Evolutionary conservation across 2,113 vertebrate genomes (phyloP).

Genomic region (Aphyosemion australe): DNA sequence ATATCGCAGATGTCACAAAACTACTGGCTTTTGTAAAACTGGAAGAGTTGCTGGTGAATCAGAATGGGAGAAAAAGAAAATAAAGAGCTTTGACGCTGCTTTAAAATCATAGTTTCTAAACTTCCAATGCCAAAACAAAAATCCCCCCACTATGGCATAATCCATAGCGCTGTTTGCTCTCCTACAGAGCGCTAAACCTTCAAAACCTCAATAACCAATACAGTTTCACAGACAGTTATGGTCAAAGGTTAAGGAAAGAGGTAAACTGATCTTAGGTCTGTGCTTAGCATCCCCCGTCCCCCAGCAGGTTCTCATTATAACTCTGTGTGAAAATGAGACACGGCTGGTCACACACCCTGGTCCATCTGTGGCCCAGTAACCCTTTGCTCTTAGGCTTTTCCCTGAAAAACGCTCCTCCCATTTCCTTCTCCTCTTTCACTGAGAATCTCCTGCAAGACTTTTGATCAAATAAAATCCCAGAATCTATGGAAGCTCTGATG

Average conservation of each 20-base stretch:
- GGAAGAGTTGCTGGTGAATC: too few relatives aligned
- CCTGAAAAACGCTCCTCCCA: not conserved
- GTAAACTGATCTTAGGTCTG: constrained; percentile 65
- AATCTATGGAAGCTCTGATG: constrained; percentile 25
- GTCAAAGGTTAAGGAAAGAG: constrained; percentile 32
- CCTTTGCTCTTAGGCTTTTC: constrained; percentile 21
- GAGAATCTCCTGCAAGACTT: constrained; percentile 35
- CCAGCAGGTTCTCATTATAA: constrained; percentile 82
- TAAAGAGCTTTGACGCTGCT: too few relatives aligned
- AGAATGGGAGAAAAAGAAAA: too few relatives aligned
- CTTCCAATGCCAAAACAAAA: too few relatives aligned
- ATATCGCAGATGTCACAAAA: too few relatives aligned
- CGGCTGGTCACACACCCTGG: constrained; percentile 64
- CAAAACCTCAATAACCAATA: constrained; percentile 25
- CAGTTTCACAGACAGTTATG: constrained; percentile 43
- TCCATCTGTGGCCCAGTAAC: constrained; percentile 56
- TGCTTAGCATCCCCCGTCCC: constrained; percentile 29
- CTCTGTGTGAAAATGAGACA: constrained; percentile 80
- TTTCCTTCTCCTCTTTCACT: constrained; percentile 34
- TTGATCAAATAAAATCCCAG: constrained; percentile 61
- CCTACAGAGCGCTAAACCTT: too few relatives aligned
- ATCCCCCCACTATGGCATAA: too few relatives aligned
- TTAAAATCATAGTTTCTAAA: too few relatives aligned
- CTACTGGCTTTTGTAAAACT: too few relatives aligned
- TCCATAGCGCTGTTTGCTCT: too few relatives aligned